Base-by-base conservation (phyloP, 2,797 vertebrate species). In the Pseudomugil gertrudae region DNA sequence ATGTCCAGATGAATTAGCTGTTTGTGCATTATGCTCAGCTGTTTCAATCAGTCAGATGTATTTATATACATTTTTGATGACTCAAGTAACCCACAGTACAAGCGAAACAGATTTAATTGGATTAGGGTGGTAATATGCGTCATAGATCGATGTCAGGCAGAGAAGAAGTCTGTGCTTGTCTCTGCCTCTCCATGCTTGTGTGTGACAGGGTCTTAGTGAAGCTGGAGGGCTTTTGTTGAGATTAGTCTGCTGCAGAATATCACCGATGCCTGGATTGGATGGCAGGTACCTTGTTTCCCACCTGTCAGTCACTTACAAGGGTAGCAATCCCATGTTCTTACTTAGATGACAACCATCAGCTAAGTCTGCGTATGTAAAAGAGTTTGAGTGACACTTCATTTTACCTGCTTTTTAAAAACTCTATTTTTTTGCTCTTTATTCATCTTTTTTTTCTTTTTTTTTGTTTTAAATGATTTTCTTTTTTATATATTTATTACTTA, bases 121-220 rank as follows among this genome's bases (percentile, higher is more conserved):
- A 92, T 92, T 89, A 92, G 69, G 70, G 75, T 27, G 71, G 71
- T 81, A 83, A 88, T 88, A 86, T 90, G 86, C 83, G 77, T 92
- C 92, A 92, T 76, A 88, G 91, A 93, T 93, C 86, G 76, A 93
- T 89, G 80, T 79, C 85, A 80, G 81, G 81, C 85, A 84, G 79
- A 81, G 81, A 77, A 69, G 84, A 85, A 83, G 66, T 82, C 57
- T 57, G 26, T 67, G 45, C 50, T 54, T 69, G 61, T 47, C 58
- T 58, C 35, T 70, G 8, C 21, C 51, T 69, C 51, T 74, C 78
- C 61, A 56, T 56, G 35, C 45, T 32, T 29, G 10, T 72, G 11
- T 74, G 63, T 78, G 76, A 79, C 68, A 61, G 69, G 60, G 75
- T 81, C 75, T 84, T 76, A 84, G 79, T 52, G 60, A 76, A 83